These are phyloP conservation scores for Rhadina sibilatrix DNA, from an alignment of 2,113 vertebrate genomes.

Conservation along the genomic window DNA sequence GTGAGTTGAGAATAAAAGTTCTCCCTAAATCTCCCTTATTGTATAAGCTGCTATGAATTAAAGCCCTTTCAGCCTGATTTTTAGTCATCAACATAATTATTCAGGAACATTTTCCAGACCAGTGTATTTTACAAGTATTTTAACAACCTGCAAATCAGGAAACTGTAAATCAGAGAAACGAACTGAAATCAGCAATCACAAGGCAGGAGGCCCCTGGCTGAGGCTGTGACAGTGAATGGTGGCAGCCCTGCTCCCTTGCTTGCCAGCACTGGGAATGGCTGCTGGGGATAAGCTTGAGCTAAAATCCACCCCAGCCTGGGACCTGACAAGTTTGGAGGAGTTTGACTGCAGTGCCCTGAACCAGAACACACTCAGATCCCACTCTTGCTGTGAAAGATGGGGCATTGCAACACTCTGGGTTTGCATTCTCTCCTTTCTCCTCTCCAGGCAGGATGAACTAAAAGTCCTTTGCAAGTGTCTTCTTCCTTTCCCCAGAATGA, in stretches of 20 bases:
- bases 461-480: background rate
- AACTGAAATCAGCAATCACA: slow-evolving; percentile 61
- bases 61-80: slow-evolving; percentile 60
- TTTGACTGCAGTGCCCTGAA: background rate
- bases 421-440: background rate
- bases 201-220: slow-evolving; percentile 40
- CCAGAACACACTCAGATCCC: background rate
- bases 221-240: slow-evolving; percentile 5
- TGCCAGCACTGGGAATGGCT: background rate
- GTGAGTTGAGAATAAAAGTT: slow-evolving; percentile 44
- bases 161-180: slow-evolving; percentile 70
- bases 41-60: slow-evolving; percentile 67
- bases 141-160: slow-evolving; percentile 72
- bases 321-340: background rate
- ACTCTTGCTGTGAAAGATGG: background rate
- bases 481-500: background rate
- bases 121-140: slow-evolving; percentile 67
- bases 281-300: background rate
- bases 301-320: background rate
- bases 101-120: slow-evolving; percentile 68
- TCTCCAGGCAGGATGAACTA: background rate
- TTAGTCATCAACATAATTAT: slow-evolving; percentile 66
- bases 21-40: slow-evolving; percentile 58
- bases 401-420: background rate
- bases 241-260: background rate